A percentile compares a stretch with the other conserved stretches of the same genome.
Conservation (phyloP, 2,888 invertebrate species). For the Callosobruchus maculatus region DNA sequence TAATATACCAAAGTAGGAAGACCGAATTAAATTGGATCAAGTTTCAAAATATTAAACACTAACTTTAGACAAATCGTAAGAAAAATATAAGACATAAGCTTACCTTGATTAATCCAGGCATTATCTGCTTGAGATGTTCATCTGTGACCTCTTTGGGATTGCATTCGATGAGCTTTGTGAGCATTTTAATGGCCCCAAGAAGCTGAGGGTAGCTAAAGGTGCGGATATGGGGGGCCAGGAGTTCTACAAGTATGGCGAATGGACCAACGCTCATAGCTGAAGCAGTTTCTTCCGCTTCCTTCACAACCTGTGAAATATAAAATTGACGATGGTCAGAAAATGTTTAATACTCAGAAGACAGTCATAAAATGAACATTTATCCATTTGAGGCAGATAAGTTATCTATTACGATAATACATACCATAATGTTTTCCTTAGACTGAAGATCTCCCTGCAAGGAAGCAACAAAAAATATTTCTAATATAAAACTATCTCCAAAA, state of each 20-base stretch:
- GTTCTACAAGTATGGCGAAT: conserved; percentile 69
- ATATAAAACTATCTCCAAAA: not conserved
- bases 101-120: conserved; percentile 86
- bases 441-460: not conserved
- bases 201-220: conserved; percentile 85
- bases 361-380: too few species aligned
- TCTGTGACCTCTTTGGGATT: conserved; percentile 69
- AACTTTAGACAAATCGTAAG: too few species aligned
- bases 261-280: conserved; percentile 76
- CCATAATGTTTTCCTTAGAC: not conserved
- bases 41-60: not conserved
- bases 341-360: too few species aligned
- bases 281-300: conserved; percentile 76
- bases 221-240: conserved; percentile 75
- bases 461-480: not conserved
- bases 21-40: too few species aligned
- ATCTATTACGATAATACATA: not conserved
- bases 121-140: conserved; percentile 72
- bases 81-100: too few species aligned
- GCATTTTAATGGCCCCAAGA: conserved; percentile 89
- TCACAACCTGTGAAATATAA: conserved; percentile 57
- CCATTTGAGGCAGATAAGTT: too few species aligned
- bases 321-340: not conserved
- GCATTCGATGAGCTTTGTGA: conserved; percentile 79
- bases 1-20: too few species aligned